A percentile compares a stretch with the other conserved stretches of the same genome.
Conservation (phyloP, 2,888 invertebrate species). For the Drosophila koepferae region DNA sequence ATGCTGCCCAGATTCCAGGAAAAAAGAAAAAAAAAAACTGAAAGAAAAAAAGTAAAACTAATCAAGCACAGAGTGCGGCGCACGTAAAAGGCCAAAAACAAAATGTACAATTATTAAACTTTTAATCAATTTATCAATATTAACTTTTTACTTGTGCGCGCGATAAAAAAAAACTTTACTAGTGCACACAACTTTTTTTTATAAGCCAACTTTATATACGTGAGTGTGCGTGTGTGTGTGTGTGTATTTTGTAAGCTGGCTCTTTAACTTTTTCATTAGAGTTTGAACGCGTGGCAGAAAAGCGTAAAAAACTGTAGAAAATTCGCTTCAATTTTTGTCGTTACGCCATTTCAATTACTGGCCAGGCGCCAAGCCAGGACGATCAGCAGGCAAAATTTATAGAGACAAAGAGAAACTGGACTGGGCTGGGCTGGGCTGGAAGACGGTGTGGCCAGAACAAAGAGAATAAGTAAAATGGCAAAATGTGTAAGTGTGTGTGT, state of each 20-base stretch:
- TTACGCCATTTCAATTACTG: conserved; percentile 82
- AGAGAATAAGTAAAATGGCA: conserved; percentile 71
- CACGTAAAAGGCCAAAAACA: conserved; percentile 54
- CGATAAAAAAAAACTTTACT: conserved; percentile 48
- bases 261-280: conserved; percentile 77
- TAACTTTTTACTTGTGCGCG: conserved; percentile 70
- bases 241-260: conserved; percentile 15
- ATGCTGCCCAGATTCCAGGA: conserved; percentile 8
- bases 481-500: conserved; percentile 17
- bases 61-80: conserved; percentile 41
- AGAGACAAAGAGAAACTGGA: conserved; percentile 60
- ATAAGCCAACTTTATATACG: neutral
- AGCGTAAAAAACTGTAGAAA: conserved; percentile 39
- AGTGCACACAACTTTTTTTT: conserved; percentile 41
- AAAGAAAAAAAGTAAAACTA: conserved; percentile 35
- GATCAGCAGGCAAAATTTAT: conserved; percentile 75
- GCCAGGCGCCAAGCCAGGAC: conserved; percentile 69
- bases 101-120: conserved; percentile 75
- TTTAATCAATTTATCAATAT: conserved; percentile 82
- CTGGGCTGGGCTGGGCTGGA: neutral
- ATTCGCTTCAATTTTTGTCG: conserved; percentile 74
- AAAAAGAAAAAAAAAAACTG: neutral
- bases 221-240: neutral
- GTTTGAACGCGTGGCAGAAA: conserved; percentile 3
- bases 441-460: conserved; percentile 56